phyloP scores from a whole-genome alignment of 2,113 vertebrate genomes.

The Pelobates fuscus region DNA sequence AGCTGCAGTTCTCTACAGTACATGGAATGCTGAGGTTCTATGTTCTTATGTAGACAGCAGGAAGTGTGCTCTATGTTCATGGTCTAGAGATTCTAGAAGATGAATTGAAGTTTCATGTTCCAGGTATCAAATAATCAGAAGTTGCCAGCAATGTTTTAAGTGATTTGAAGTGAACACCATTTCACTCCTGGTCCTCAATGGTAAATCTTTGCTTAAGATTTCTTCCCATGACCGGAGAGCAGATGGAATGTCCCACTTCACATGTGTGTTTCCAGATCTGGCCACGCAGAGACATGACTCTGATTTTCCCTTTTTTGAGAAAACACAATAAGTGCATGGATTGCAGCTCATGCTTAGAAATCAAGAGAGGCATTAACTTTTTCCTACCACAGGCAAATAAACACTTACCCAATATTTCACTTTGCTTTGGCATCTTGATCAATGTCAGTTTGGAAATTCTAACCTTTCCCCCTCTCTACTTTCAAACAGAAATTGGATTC shows the following conservation, averaged over 20 bases:
- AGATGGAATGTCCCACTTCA: constrained; percentile 15
- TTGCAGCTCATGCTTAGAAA: constrained; percentile 12
- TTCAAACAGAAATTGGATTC: constrained; percentile 40
- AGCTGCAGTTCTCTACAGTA: no score
- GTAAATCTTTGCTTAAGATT: no score
- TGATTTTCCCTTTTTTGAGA: neutral
- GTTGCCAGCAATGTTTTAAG: no score
- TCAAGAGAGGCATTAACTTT: constrained; percentile 28
- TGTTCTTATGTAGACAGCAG: no score
- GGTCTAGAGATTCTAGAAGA: no score
- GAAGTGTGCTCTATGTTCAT: no score
- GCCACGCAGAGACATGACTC: neutral
- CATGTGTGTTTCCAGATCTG: neutral
- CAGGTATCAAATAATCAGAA: no score
- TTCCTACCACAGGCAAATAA: constrained; percentile 41
- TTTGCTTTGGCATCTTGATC: constrained; percentile 31
- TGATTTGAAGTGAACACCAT: no score
- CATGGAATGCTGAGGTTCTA: no score
- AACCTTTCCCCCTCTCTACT: constrained; percentile 23
- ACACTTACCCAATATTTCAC: constrained; percentile 34
- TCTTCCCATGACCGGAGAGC: no score
- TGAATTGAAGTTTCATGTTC: no score
- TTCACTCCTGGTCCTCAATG: no score
- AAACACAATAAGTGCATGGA: constrained; percentile 23
- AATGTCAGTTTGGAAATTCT: constrained; percentile 34